Evolutionary conservation across 2,797 vertebrate genomes (phyloP), one percentile per base, ranked within the genome.

Genomic region (Schizopygopsis pylzovi): DNA sequence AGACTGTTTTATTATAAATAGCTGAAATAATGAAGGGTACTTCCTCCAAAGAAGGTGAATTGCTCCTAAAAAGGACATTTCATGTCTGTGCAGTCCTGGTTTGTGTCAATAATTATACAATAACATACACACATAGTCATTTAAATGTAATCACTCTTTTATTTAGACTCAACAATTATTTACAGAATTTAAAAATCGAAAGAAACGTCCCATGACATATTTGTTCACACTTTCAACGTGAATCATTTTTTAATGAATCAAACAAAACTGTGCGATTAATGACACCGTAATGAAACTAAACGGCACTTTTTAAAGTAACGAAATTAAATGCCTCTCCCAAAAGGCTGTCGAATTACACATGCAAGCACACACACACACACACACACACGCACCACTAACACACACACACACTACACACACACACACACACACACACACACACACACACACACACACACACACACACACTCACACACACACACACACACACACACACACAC

Each of bases 141-240:
- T n/a, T 43, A 85, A 76, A 77, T 45, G 70, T 71, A 72, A 81
- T 84, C 94, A 87, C 63, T 82, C 93, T 95, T 61, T 95, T 92
- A 92, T 95, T 92, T 87, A 93, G 43, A 85, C 89, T 84, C 84
- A 93, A 90, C 90, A 92, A 91, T 88, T 95, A 95, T 95, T 94
- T 95, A 95, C 94, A 95, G 82, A 91, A 91, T 90, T 93, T 73
- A 89, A 93, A 93, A 89, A 86, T 90, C 82, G 87, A 91, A 87
- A 88, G 90, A 89, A 41, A 71, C 25, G 61, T 82, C 20, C 20
- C 65, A 72, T 49, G n/a, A 67, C 22, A 47, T 49, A 56, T 89
- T 93, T 89, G 91, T 89, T 89, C 88, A 92, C 88, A 89, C 85
- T 85, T 56, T 72, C 79, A 81, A 28, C 56, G n/a, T 43, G 43